These are phyloP conservation scores for Monodelphis domestica DNA, from an alignment of 2,797 vertebrate genomes.

Conservation along the genomic window DNA sequence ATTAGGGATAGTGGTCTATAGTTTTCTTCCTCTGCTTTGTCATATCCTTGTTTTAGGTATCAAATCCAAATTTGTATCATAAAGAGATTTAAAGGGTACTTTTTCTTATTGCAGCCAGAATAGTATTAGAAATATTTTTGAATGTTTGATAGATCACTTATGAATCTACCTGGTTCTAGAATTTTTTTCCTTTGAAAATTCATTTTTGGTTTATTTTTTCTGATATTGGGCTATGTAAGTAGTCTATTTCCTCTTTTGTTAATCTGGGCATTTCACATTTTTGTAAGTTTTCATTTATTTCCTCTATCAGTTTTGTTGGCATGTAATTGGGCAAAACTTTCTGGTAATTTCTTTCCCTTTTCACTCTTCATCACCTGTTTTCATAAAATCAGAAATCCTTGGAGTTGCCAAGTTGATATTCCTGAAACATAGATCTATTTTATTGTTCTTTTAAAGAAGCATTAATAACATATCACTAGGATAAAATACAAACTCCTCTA, in stretches of 20 bases:
- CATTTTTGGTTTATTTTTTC: neutral
- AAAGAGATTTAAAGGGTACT: neutral
- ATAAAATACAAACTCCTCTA: too few species aligned
- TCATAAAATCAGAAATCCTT: too few species aligned
- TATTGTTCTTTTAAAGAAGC: too few species aligned
- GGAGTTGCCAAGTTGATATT: too few species aligned
- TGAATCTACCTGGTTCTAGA: neutral
- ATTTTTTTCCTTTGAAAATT: neutral
- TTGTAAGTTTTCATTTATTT: neutral
- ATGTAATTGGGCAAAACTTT: too few species aligned
- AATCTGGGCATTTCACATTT: neutral
- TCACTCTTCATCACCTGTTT: too few species aligned
- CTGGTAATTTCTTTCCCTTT: too few species aligned
- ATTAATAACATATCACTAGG: too few species aligned
- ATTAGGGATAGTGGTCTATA: neutral
- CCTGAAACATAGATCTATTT: too few species aligned
- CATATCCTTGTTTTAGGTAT: neutral
- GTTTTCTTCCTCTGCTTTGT: neutral
- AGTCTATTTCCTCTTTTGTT: too few species aligned
- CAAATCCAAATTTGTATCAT: neutral
- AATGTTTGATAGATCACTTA: neutral
- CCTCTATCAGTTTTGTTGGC: too few species aligned
- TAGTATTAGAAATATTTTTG: neutral
- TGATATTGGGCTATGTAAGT: neutral
- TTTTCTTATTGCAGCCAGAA: neutral